Conservation (phyloP, 2,797 vertebrate species). For the Pygocentrus nattereri region DNA sequence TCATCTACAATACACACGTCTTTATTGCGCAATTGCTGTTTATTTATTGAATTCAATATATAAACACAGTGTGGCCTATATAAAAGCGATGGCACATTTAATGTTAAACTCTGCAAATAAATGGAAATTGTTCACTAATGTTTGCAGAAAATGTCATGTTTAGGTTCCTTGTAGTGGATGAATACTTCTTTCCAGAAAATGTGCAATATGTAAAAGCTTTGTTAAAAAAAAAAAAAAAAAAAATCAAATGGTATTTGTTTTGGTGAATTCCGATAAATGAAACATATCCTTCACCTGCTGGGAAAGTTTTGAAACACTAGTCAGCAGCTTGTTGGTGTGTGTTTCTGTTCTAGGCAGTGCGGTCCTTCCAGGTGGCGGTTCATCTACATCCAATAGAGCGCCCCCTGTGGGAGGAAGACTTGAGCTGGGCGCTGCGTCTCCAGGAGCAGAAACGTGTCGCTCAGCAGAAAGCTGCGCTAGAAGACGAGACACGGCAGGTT, state of each 20-base stretch:
- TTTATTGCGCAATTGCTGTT: too few species aligned
- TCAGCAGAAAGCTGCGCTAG: constrained; percentile 67
- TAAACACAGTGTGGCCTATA: too few species aligned
- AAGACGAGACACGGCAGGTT: constrained; percentile 69
- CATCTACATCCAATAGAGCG: constrained; percentile 89
- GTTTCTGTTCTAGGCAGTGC: constrained; percentile 70
- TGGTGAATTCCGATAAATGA: not conserved
- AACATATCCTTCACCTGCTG: not conserved
- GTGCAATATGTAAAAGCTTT: not conserved
- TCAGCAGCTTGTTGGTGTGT: constrained; percentile 16
- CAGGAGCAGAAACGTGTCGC: constrained; percentile 80
- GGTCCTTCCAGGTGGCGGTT: constrained; percentile 87
- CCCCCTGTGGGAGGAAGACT: constrained; percentile 91
- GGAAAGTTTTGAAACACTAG: not conserved
- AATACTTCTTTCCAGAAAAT: too few species aligned
- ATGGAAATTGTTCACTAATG: too few species aligned
- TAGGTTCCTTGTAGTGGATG: too few species aligned
- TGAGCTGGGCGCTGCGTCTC: constrained; percentile 88
- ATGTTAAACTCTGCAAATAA: too few species aligned
- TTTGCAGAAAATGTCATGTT: not conserved
- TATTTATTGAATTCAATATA: too few species aligned
- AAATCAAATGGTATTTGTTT: not conserved
- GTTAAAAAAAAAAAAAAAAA: too few species aligned
- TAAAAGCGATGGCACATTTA: too few species aligned
- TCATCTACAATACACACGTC: too few species aligned